phyloP scores from a whole-genome alignment of 92 coral and sea anemone species.

The Siderastrea radians region DNA sequence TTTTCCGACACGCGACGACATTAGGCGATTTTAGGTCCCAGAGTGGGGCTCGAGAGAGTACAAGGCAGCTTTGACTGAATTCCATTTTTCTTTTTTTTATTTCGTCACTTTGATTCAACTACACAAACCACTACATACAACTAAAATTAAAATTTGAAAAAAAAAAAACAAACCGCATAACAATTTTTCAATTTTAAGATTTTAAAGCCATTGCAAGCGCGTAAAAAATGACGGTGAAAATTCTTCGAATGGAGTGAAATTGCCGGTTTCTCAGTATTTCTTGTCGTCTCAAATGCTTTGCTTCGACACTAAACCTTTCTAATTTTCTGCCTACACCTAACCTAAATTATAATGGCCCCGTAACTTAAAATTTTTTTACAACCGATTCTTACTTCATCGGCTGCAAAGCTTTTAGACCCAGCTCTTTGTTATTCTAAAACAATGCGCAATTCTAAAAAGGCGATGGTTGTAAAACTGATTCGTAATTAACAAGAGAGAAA shows the following conservation, averaged over 20 bases:
- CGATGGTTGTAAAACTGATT: too few species aligned
- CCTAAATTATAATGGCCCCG: too few species aligned
- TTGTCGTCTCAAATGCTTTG: not conserved
- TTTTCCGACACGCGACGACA: too few species aligned
- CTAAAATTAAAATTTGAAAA: conserved; percentile 4
- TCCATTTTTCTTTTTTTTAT: conserved; percentile 19
- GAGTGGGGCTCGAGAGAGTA: too few species aligned
- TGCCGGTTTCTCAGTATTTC: not conserved
- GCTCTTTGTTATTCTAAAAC: too few species aligned
- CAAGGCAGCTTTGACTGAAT: not conserved
- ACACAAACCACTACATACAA: conserved; percentile 20
- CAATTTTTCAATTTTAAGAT: not conserved
- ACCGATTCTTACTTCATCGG: too few species aligned
- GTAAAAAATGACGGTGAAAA: not conserved
- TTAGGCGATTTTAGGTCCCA: too few species aligned
- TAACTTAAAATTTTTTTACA: too few species aligned
- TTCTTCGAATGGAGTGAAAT: not conserved
- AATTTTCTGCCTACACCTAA: not conserved
- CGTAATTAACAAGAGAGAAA: too few species aligned
- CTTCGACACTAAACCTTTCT: not conserved
- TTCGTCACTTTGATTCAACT: conserved; percentile 45
- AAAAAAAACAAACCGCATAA: not conserved
- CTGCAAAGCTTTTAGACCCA: too few species aligned
- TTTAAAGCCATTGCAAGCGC: not conserved
- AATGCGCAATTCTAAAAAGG: too few species aligned